A percentile compares a stretch with the other conserved stretches of the same genome.
Conservation (phyloP, 2,888 invertebrate species). For the Harpalus rufipes region DNA sequence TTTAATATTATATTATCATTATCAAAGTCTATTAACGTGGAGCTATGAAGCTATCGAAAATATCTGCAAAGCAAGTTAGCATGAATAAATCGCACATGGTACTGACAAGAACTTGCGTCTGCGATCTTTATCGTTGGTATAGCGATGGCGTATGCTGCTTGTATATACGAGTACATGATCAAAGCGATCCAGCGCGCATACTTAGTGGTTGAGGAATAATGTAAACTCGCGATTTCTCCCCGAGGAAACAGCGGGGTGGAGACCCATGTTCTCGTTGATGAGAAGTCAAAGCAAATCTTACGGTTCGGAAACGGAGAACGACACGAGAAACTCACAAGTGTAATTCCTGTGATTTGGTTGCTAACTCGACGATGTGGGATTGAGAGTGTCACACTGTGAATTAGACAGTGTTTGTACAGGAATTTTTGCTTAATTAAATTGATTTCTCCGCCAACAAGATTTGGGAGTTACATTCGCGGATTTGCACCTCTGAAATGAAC, state of each 20-base stretch:
- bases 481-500: neutral
- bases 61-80: neutral
- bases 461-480: constrained; percentile 17
- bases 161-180: constrained; percentile 9
- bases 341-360: constrained; percentile 39
- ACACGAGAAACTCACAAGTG: constrained; percentile 12
- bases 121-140: constrained; percentile 6
- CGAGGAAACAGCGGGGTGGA: neutral
- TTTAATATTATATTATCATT: no score
- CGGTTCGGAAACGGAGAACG: neutral
- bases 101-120: constrained; percentile 1
- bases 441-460: constrained; percentile 3
- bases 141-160: neutral
- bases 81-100: constrained; percentile 8
- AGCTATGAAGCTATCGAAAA: neutral
- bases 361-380: neutral
- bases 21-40: neutral
- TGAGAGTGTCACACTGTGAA: constrained; percentile 17
- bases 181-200: constrained; percentile 19
- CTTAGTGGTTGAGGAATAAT: constrained; percentile 42
- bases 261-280: constrained; percentile 21
- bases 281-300: constrained; percentile 46
- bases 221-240: constrained; percentile 21
- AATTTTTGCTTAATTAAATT: constrained; percentile 24
- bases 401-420: constrained; percentile 3